These are phyloP conservation scores for Mactra quadrangularis DNA, from an alignment of 1,140 invertebrate genomes.

Conservation along the genomic window DNA sequence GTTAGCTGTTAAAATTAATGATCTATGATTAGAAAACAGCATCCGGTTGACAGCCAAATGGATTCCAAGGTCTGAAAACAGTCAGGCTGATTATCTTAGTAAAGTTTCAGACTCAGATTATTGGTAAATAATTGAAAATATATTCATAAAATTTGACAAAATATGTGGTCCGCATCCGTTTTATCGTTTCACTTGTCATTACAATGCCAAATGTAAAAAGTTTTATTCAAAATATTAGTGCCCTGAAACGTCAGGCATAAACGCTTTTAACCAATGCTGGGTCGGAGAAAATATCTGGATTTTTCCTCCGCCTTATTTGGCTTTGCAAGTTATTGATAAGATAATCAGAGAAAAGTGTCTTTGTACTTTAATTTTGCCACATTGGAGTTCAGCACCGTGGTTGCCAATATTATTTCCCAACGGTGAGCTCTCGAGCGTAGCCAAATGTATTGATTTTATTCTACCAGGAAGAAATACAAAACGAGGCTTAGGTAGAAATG, in stretches of 20 bases:
- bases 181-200: conserved; percentile 28
- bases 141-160: conserved; percentile 20
- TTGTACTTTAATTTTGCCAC: conserved; percentile 19
- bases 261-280: conserved; percentile 20
- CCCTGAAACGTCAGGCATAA: not conserved
- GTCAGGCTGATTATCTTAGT: conserved; percentile 16
- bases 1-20: conserved; percentile 3
- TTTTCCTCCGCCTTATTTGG: conserved; percentile 17
- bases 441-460: not conserved
- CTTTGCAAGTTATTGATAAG: not conserved
- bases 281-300: conserved; percentile 39
- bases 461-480: not conserved
- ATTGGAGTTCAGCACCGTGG: conserved; percentile 39
- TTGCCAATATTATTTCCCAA: conserved; percentile 30
- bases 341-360: not conserved
- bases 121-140: not conserved
- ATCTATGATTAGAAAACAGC: conserved; percentile 3
- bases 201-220: conserved; percentile 15
- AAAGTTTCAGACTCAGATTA: conserved; percentile 20
- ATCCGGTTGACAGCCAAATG: conserved; percentile 8
- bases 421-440: not conserved
- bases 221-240: conserved; percentile 55
- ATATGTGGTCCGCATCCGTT: conserved; percentile 23
- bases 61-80: conserved; percentile 37
- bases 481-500: conserved; percentile 4